Conservation (phyloP, 2,797 vertebrate species). For the Phoxinus dragarum region DNA sequence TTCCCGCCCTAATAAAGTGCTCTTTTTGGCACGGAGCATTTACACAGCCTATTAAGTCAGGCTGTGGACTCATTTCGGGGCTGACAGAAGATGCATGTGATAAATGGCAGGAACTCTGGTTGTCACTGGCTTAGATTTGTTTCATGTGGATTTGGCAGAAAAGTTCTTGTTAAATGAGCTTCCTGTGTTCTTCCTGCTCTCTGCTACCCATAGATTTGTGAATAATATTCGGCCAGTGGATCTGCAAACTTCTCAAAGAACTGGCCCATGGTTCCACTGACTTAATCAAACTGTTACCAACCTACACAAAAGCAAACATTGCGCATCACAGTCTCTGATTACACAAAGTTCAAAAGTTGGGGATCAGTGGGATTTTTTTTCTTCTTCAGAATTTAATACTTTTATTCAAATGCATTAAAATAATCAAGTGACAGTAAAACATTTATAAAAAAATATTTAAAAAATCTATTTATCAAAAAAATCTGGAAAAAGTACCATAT, state of each 20-base stretch:
- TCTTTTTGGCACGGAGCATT: slow-evolving; percentile 35
- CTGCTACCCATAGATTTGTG: not conserved
- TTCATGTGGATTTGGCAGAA: slow-evolving; percentile 28
- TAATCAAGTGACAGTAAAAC: not conserved
- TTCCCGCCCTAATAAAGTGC: slow-evolving; percentile 59
- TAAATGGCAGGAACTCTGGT: slow-evolving; percentile 28
- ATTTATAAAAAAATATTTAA: not conserved
- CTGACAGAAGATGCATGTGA: slow-evolving; percentile 27
- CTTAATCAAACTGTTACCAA: not conserved
- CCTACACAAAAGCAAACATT: not conserved
- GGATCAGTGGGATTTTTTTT: not conserved
- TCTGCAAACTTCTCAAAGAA: not conserved
- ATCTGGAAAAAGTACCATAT: too few species aligned
- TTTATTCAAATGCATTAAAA: not conserved
- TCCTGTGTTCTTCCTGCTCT: not conserved
- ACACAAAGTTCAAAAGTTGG: not conserved
- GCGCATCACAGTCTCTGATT: not conserved
- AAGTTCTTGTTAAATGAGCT: slow-evolving; percentile 13
- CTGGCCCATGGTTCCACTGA: not conserved
- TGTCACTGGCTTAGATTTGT: slow-evolving; percentile 24
- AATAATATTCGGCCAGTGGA: not conserved
- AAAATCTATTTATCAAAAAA: not conserved
- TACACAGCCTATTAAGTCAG: not conserved
- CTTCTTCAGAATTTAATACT: not conserved
- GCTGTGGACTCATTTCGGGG: slow-evolving; percentile 15